Conservation (phyloP, 1,140 invertebrate species). For the Venustaconcha ellipsiformis region DNA sequence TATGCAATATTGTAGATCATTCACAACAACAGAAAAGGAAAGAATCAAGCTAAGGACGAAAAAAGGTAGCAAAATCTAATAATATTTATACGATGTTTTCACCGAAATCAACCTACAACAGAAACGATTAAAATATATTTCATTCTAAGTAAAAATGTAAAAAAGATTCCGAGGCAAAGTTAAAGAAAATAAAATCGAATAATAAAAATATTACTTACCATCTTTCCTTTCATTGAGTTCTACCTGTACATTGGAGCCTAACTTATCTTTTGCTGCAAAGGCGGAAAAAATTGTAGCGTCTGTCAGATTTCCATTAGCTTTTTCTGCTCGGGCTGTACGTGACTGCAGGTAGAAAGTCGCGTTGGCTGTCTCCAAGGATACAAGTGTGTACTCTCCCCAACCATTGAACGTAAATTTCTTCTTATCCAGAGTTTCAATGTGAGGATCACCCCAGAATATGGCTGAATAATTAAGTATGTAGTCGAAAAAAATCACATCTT, state of each 20-base stretch:
- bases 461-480: background rate
- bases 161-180: too few relatives aligned
- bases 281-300: slow-evolving; percentile 11
- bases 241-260: slow-evolving; percentile 2
- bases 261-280: slow-evolving; percentile 15
- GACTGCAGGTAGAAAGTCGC: slow-evolving; percentile 3
- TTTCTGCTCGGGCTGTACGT: slow-evolving; percentile 1
- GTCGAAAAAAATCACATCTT: too few relatives aligned
- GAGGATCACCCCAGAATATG: slow-evolving; percentile 14
- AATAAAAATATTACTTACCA: slow-evolving; percentile 1
- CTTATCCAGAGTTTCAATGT: slow-evolving; percentile 7
- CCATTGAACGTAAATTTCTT: slow-evolving; percentile 17
- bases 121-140: too few relatives aligned
- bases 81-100: too few relatives aligned
- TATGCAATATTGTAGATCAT: too few relatives aligned
- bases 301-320: slow-evolving; percentile 7
- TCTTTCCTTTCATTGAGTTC: slow-evolving; percentile 10
- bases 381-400: slow-evolving; percentile 11
- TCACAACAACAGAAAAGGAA: too few relatives aligned
- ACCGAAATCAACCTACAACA: too few relatives aligned
- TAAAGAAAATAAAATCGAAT: too few relatives aligned
- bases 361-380: background rate
- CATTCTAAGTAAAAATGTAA: too few relatives aligned
- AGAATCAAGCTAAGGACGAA: too few relatives aligned
- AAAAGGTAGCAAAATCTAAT: too few relatives aligned